Percentiles rank a stretch among this genome's conserved stretches.
Evolutionary conservation across 2,113 vertebrate genomes (phyloP).

Genomic region (Rutilus rutilus): DNA sequence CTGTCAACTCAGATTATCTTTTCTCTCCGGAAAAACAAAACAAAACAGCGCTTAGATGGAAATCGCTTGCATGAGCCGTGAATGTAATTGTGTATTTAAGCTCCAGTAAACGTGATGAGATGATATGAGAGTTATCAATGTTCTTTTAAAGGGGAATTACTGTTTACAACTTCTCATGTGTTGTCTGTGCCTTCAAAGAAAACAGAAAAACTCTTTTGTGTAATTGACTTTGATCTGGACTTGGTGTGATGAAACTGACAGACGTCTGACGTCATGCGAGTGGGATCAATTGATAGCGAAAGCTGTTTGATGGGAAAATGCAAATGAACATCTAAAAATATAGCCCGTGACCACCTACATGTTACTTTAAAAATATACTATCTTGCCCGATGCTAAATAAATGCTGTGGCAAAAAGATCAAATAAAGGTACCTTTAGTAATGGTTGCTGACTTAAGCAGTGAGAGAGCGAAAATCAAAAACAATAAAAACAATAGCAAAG

Average conservation of each 20-base stretch:
- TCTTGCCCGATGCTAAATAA: background rate
- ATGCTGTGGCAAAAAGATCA: background rate
- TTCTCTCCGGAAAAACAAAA: conserved; percentile 47
- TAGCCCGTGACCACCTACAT: background rate
- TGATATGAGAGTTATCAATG: background rate
- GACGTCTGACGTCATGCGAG: conserved; percentile 19
- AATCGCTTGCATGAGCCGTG: conserved; percentile 61
- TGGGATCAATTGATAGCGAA: conserved; percentile 17
- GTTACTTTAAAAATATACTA: background rate
- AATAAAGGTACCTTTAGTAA: background rate
- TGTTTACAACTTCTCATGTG: background rate
- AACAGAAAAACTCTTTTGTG: conserved; percentile 12
- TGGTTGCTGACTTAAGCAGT: background rate
- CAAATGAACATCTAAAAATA: background rate
- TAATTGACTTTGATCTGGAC: conserved; percentile 43
- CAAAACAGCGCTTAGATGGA: conserved; percentile 40
- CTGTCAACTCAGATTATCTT: conserved; percentile 64
- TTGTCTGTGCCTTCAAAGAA: conserved; percentile 10
- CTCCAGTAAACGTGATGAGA: background rate
- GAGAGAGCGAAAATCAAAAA: background rate
- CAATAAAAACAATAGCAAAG: background rate
- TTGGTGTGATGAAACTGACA: conserved; percentile 5
- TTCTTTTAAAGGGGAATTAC: background rate
- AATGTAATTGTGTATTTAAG: background rate
- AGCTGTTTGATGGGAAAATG: conserved; percentile 19